A percentile compares a stretch with the other conserved stretches of the same genome.
These are phyloP conservation scores for Sinentomon sp. DNA, from an alignment of 2,888 invertebrate genomes.

Conservation along the genomic window DNA sequence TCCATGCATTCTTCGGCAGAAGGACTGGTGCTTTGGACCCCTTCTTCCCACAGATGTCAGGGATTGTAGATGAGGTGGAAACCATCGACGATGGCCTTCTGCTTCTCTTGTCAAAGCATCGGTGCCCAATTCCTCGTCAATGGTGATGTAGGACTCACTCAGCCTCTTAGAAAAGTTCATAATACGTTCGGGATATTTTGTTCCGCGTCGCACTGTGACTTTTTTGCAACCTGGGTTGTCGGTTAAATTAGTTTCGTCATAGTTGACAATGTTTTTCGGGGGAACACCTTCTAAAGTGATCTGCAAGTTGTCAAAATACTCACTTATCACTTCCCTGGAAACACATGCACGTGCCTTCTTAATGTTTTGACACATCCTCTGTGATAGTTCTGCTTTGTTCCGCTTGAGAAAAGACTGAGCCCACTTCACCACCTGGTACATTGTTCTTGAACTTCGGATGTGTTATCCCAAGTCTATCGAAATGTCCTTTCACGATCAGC, in stretches of 20 bases:
- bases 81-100: too few relatives aligned
- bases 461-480: slow-evolving; percentile 9
- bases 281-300: slow-evolving; percentile 5
- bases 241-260: slow-evolving; percentile 17
- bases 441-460: slow-evolving; percentile 14
- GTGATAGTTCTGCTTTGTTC: too few relatives aligned
- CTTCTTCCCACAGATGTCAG: too few relatives aligned
- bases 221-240: slow-evolving; percentile 16
- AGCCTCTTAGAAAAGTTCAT: too few relatives aligned
- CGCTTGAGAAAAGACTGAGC: slow-evolving; percentile 6
- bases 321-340: slow-evolving; percentile 11
- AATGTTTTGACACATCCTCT: too few relatives aligned
- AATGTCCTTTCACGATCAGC: slow-evolving; percentile 13
- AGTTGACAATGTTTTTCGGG: slow-evolving; percentile 14
- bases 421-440: slow-evolving; percentile 16
- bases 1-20: too few relatives aligned
- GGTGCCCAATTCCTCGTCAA: too few relatives aligned
- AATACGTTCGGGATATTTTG: too few relatives aligned
- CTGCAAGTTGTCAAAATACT: slow-evolving; percentile 11
- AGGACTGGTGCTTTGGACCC: too few relatives aligned
- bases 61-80: too few relatives aligned
- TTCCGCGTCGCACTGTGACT: slow-evolving; percentile 11
- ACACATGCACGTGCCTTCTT: slow-evolving; percentile 13
- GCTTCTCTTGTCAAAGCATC: too few relatives aligned
- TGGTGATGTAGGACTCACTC: too few relatives aligned